These are phyloP conservation scores for Ariopsis seemanni DNA, from an alignment of 2,113 vertebrate species.

Conservation along the genomic window DNA sequence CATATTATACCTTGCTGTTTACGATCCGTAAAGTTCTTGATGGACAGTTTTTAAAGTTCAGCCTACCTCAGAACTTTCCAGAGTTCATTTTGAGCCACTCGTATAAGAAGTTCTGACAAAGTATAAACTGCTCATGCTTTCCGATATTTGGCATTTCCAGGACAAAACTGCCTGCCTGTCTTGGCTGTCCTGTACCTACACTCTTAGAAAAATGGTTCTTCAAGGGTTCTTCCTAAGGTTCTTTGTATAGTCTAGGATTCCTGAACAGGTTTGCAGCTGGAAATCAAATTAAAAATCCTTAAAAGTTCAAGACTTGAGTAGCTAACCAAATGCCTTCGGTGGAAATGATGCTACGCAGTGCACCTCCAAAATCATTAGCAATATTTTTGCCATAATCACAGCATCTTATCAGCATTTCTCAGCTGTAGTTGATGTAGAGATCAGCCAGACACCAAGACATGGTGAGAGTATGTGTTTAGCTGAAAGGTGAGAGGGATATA, in stretches of 20 bases:
- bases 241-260: neutral
- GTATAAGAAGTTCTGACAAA: neutral
- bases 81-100: neutral
- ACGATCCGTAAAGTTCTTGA: neutral
- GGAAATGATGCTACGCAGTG: neutral
- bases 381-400: neutral
- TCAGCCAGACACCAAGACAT: constrained; percentile 3
- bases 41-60: neutral
- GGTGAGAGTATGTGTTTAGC: too few relatives aligned
- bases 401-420: neutral
- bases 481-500: neutral
- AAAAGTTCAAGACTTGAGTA: neutral
- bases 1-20: neutral
- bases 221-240: neutral
- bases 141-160: neutral
- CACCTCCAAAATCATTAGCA: neutral
- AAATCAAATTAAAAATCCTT: neutral
- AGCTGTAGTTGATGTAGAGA: neutral
- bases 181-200: neutral
- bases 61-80: neutral
- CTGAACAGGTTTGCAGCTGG: neutral
- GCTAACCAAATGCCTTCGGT: neutral
- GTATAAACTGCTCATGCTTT: neutral
- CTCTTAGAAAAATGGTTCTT: neutral
- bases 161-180: neutral